Percentiles rank a stretch among this genome's conserved stretches.
phyloP scores from a whole-genome alignment of 2,113 vertebrate genomes.

The Micronycteris hirsuta region DNA sequence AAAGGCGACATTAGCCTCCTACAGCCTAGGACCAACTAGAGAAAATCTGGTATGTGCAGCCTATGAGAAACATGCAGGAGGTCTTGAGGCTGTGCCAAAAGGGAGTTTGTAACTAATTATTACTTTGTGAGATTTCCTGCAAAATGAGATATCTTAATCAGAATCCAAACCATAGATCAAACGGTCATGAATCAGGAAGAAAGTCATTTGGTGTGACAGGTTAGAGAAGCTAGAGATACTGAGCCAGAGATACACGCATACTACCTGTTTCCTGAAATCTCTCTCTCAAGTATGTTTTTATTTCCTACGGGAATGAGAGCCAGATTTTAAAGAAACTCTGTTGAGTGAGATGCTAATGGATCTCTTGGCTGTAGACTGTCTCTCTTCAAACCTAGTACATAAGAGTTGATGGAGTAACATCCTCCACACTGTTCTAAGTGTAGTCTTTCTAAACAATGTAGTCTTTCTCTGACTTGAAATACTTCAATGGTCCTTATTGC shows the following conservation, averaged over 20 bases:
- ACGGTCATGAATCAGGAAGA: not conserved
- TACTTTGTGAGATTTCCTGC: not conserved
- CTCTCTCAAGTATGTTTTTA: not conserved
- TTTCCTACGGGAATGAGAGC: not conserved
- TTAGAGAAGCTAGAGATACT: not conserved
- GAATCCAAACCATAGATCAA: not conserved
- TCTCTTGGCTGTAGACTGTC: not conserved
- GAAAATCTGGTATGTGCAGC: not conserved
- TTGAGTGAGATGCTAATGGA: not conserved
- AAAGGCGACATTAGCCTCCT: not conserved
- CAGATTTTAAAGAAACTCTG: slow-evolving; percentile 9
- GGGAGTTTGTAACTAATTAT: not conserved
- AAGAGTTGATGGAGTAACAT: not conserved
- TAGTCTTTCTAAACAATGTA: not conserved
- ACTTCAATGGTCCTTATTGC: not conserved
- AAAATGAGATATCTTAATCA: not conserved
- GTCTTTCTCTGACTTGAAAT: not conserved
- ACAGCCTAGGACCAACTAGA: not conserved
- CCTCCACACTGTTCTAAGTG: not conserved
- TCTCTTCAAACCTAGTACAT: not conserved
- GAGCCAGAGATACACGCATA: not conserved
- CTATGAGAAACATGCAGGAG: not conserved
- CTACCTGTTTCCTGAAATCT: not conserved
- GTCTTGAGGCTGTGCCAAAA: not conserved
- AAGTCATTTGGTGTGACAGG: not conserved